Evolutionary conservation across 2,113 vertebrate genomes (phyloP), one percentile per base, ranked within the genome.

Genomic region (Oceanites oceanicus): DNA sequence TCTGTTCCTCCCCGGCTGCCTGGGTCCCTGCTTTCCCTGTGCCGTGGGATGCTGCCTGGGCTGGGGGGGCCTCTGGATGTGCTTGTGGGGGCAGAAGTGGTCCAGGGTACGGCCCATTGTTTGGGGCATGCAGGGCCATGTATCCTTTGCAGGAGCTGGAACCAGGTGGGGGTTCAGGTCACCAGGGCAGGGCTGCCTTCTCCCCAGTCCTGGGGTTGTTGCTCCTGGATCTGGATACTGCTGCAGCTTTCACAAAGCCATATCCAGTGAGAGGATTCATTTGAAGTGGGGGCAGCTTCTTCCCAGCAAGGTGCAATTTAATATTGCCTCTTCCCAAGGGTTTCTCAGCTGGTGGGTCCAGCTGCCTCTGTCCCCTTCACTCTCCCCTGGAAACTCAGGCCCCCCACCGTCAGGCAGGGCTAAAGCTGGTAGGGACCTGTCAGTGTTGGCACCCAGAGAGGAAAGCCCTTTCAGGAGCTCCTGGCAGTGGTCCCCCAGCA

Each of bases 1-100:
- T 98, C 97, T 96, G 96, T 98, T 98, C 97, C 79, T 81, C 83
- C 52, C 34, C 5, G 55, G 5, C 73, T 93, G 61, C 58, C 56
- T 36, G 67, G 4, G 59, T 52, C 68, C 82, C 77, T 97, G 52
- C 86, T 97, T 67, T 87, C 12, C n/a, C 58, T 25, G 72, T 0
- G 0, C 52, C 1, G 0, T 5, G 58, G 29, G 56, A 7, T 59
- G 27, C 9, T 78, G 22, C 52, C 5, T 0, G 23, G 32, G 27
- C 36, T 27, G 53, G 40, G 36, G 42, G 38, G 22, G 53, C 22
- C 53, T 14, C 23, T 26, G n/a, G 8, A 2, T 26, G 18, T 32
- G 36, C 34, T n/a, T 11, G 6, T 18, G 27, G 45, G 44, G 23
- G 19, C 15, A 40, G 52, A 45, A 19, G 13, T 19, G 62, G 36